These are phyloP conservation scores for Ictalurus punctatus DNA, from an alignment of 2,113 vertebrate genomes.

Conservation along the genomic window DNA sequence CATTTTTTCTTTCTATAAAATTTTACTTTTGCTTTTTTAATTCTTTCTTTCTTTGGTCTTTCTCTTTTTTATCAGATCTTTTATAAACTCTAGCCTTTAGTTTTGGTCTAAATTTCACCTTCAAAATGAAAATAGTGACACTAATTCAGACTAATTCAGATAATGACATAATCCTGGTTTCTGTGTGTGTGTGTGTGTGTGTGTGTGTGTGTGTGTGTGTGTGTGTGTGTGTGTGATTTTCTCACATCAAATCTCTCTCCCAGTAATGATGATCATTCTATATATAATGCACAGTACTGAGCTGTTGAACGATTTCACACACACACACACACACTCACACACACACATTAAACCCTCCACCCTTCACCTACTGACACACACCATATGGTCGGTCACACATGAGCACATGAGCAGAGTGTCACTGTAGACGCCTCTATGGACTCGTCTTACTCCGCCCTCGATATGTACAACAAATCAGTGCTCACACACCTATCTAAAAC, in stretches of 20 bases:
- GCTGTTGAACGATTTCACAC: background rate
- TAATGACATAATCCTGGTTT: background rate
- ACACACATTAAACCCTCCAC: background rate
- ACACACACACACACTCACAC: slow-evolving; percentile 21
- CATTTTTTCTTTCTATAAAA: background rate
- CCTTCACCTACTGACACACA: slow-evolving; percentile 31
- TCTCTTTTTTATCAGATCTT: background rate
- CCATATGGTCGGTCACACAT: slow-evolving; percentile 40
- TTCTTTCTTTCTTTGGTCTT: background rate
- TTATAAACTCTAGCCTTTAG: background rate
- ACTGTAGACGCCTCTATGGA: slow-evolving; percentile 25
- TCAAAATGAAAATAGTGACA: too few relatives aligned
- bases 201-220: background rate
- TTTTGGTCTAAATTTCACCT: background rate
- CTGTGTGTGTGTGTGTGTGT: background rate
- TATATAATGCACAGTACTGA: background rate
- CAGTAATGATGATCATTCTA: background rate
- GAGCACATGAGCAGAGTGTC: slow-evolving; percentile 37
- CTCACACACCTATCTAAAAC: background rate
- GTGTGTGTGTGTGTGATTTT: background rate
- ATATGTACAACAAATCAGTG: slow-evolving; percentile 30
- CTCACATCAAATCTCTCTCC: background rate
- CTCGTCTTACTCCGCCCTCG: background rate
- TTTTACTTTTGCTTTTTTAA: background rate
- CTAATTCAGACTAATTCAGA: background rate